Base-by-base conservation (phyloP, 2,888 invertebrate species). In the Epinotia ramella region DNA sequence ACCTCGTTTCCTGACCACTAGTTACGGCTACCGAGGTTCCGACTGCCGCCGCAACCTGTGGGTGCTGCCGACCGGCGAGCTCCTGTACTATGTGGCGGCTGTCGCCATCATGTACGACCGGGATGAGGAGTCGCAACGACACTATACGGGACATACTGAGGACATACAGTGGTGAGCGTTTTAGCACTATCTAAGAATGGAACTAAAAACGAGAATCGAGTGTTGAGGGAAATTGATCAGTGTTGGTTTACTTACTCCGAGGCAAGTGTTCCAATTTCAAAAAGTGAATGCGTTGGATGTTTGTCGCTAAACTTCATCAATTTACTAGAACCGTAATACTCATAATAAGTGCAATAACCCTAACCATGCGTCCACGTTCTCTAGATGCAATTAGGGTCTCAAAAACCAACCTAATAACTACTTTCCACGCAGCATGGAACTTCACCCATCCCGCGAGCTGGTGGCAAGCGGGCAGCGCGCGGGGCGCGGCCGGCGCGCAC, bases 11-110 rank as follows among this genome's bases (percentile, higher is more conserved):
- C 7, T 9, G 40, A 40, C 28, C n/a, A 28, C 11, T 83, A 97
- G 98, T 7, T 99, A 98, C 86, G 99, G 99, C 0, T 99, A 99
- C 91, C 96, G 99, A 77, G 99, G 99, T 0, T 96, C 97, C 12
- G 99, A 99, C 90, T 96, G 98, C 6, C 96, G 97, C 13, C 96
- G 97, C 81, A 99, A 99, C 91, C 95, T 99, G 49, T 98, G 98
- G 97, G 97, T 98, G 40, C 92, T 99, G 72, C 98, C 98, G 0
- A 98, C 98, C 0, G 99, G 99, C 0, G 99, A 99, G 89, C 95
- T 99, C 11, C 94, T 98, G 59, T 99, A 98, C 90, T 98, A 97
- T 87, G 98, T 98, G n/a, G 98, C 98, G 0, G 97, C 98, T 0
- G 97, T 98, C 0, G 98, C 98, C 0, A 96, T 99, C 44, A 95